A percentile compares a stretch with the other conserved stretches of the same genome.
Evolutionary conservation across 1,140 invertebrate species (phyloP).

Genomic region (Hycleus phaleratus): DNA sequence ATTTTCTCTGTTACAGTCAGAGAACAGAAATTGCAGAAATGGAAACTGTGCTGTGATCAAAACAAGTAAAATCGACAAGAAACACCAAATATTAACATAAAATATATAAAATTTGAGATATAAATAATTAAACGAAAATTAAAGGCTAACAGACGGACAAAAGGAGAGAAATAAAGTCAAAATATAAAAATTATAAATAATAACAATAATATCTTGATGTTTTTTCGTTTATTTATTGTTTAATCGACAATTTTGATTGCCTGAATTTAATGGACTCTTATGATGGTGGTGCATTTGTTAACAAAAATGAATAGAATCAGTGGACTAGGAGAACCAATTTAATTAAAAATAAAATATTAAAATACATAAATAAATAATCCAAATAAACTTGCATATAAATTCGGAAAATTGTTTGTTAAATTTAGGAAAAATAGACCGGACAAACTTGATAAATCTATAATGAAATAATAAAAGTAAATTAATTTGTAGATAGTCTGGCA

Average conservation of each 20-base stretch:
- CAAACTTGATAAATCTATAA: neutral
- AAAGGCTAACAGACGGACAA: neutral
- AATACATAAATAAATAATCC: constrained; percentile 4
- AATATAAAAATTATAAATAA: neutral
- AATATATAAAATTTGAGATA: neutral
- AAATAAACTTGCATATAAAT: neutral
- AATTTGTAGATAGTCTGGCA: neutral
- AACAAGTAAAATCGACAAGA: constrained; percentile 19
- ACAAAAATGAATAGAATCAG: constrained; percentile 22
- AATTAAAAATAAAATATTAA: neutral
- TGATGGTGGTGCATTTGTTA: constrained; percentile 31
- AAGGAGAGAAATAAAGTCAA: neutral
- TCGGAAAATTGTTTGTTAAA: too few species aligned
- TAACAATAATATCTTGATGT: neutral
- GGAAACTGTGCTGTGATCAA: constrained; percentile 79
- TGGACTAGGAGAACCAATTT: constrained; percentile 4
- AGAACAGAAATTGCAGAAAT: constrained; percentile 74
- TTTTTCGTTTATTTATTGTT: neutral
- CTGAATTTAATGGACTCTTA: constrained; percentile 26
- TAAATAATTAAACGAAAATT: neutral
- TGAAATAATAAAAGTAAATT: neutral
- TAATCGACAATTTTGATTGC: constrained; percentile 4
- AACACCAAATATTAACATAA: constrained; percentile 25
- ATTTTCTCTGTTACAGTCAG: constrained; percentile 39
- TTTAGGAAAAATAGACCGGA: too few species aligned